Evolutionary conservation across 2,113 vertebrate species (phyloP).

Genomic region (Hippoglossus stenolepis): DNA sequence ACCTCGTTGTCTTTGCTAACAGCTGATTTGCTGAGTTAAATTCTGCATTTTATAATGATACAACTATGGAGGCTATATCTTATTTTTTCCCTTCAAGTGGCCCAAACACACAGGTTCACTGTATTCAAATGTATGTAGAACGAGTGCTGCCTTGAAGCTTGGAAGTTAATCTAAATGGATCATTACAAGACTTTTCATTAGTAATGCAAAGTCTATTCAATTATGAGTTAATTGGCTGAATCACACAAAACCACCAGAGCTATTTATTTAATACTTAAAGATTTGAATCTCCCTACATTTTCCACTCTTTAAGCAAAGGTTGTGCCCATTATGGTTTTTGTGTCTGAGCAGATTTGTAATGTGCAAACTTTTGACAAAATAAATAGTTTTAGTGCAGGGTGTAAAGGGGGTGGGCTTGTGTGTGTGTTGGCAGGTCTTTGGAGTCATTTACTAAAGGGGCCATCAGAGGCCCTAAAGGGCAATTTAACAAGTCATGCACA

Average conservation of each 20-base stretch:
- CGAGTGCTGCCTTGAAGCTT: too few species aligned
- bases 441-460: not conserved
- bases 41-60: too few species aligned
- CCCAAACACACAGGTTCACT: too few species aligned
- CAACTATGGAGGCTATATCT: too few species aligned
- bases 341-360: constrained; percentile 7
- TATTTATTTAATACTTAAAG: not conserved
- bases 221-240: not conserved
- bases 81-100: too few species aligned
- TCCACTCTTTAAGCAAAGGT: not conserved
- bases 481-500: constrained; percentile 75
- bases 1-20: too few species aligned
- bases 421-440: not conserved
- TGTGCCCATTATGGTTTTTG: not conserved
- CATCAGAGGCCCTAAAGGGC: constrained; percentile 2
- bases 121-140: too few species aligned
- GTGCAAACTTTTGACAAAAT: not conserved
- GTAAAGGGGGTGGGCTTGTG: not conserved
- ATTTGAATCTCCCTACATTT: not conserved
- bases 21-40: too few species aligned
- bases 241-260: not conserved
- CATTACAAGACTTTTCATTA: not conserved
- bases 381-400: not conserved
- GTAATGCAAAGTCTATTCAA: not conserved
- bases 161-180: not conserved